These are phyloP conservation scores for Glyphotaelius pellucidus DNA, from an alignment of 2,888 invertebrate genomes.

Conservation along the genomic window DNA sequence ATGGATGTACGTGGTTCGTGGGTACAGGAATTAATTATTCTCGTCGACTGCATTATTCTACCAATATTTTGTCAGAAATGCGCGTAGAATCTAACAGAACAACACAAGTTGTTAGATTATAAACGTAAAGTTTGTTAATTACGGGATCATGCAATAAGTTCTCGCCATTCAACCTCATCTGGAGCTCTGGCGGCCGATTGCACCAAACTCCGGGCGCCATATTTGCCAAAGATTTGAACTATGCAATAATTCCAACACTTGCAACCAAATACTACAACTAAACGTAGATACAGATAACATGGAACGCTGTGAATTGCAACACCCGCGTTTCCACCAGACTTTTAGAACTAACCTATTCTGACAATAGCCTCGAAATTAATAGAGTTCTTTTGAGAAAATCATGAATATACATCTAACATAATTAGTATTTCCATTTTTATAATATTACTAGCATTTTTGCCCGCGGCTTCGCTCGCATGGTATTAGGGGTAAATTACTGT, in stretches of 20 bases:
- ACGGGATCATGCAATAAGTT: background rate
- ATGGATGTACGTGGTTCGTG: too few species aligned
- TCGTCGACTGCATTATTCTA: background rate
- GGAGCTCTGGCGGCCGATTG: background rate
- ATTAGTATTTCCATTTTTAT: too few species aligned
- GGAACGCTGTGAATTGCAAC: background rate
- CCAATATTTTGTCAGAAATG: background rate
- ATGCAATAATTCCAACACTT: background rate
- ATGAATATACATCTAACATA: too few species aligned
- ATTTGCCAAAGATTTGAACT: background rate
- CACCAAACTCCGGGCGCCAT: background rate
- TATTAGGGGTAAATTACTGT: too few species aligned
- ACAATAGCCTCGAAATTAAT: background rate
- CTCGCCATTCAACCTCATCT: background rate
- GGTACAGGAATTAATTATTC: too few species aligned
- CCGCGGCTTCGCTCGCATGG: too few species aligned
- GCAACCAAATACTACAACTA: background rate
- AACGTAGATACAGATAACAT: background rate
- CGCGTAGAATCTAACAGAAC: background rate
- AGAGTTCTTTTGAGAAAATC: background rate
- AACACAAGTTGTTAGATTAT: background rate
- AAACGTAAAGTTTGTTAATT: background rate
- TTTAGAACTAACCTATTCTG: background rate
- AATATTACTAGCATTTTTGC: too few species aligned
- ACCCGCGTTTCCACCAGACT: background rate